Percentiles rank a stretch among this genome's conserved stretches.
Conservation (phyloP, 2,113 vertebrate genomes). For the Peucedramus taeniatus region DNA sequence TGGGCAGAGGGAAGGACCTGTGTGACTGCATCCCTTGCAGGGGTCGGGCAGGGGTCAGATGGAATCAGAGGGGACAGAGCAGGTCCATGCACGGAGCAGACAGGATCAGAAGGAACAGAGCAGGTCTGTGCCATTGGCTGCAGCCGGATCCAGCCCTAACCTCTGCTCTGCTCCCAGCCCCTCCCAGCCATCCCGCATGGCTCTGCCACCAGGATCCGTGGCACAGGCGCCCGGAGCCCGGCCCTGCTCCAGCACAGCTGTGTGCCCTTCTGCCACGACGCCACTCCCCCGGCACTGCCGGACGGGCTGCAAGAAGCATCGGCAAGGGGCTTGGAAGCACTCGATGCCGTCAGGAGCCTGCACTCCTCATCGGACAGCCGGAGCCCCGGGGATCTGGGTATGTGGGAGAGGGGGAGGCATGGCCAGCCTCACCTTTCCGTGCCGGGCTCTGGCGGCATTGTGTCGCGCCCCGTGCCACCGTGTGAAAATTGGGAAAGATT, state of each 20-base stretch:
- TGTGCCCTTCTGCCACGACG: conserved; percentile 40
- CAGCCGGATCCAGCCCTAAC: neutral
- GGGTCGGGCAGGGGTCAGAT: neutral
- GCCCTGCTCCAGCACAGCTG: conserved; percentile 71
- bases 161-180: neutral
- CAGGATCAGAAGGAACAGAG: neutral
- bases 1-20: neutral
- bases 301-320: neutral
- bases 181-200: neutral
- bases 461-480: rapidly evolving
- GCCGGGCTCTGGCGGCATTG: rapidly evolving
- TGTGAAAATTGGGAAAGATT: neutral
- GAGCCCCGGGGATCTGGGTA: conserved; percentile 82
- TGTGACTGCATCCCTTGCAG: rapidly evolving
- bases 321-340: neutral
- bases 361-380: conserved; percentile 78
- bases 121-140: neutral
- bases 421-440: rapidly evolving
- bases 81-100: neutral
- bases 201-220: conserved; percentile 61
- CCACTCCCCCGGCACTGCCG: neutral
- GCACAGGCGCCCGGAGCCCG: conserved; percentile 58
- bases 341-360: conserved; percentile 24
- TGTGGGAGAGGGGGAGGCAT: neutral
- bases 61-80: neutral